Evolutionary conservation across 2,113 vertebrate species (phyloP), one percentile per base, ranked within the genome.

Genomic region (Mustela lutreola): DNA sequence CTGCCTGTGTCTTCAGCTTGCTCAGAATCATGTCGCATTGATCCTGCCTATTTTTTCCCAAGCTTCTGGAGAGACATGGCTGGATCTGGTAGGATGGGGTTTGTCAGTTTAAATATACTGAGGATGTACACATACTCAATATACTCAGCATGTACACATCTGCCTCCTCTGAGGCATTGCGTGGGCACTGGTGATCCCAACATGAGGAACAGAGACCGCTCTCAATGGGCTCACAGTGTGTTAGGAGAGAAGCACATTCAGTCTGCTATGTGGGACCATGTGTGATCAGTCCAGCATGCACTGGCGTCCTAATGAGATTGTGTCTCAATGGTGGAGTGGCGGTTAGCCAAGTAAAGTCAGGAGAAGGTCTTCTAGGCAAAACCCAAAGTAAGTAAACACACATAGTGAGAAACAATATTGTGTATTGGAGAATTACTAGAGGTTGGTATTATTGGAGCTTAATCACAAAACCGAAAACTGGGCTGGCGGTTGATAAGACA

Each of bases 181-280:
- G 0, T 62, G 45, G 26, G 56, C 48, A 21, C 45, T 0, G 0
- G 26, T 1, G 33, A 82, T 28, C 11, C 14, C 2, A 24, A 26
- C 36, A 48, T 2, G 10, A 73, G 2, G 4, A 79, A 22, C 15
- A 31, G 75, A 33, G 56, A 36, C 12, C 1, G 14, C 6, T 31
- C 11, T 10, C 22, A 39, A 1, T 19, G 11, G 28, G 45, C 18
- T 88, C 56, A 28, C 56, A 2, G 0, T 33, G 19, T 26, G 2
- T 14, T 80, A 45, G 18, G n/a, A 19, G 45, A 39, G 28, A 58
- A 56, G 10, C 60, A 24, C 11, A 0, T 4, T 1, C 28, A 14
- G 1, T 5, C 31, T 19, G 6, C 39, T 4, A 0, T 28, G 7
- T 19, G 11, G 50, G 45, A 24, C 4, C 16, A 9, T 48, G n/a